Percentiles rank a stretch among this genome's conserved stretches.
Evolutionary conservation across 92 coral and sea anemone genomes (phyloP).

Genomic region (Umimayanthus chanpuru): DNA sequence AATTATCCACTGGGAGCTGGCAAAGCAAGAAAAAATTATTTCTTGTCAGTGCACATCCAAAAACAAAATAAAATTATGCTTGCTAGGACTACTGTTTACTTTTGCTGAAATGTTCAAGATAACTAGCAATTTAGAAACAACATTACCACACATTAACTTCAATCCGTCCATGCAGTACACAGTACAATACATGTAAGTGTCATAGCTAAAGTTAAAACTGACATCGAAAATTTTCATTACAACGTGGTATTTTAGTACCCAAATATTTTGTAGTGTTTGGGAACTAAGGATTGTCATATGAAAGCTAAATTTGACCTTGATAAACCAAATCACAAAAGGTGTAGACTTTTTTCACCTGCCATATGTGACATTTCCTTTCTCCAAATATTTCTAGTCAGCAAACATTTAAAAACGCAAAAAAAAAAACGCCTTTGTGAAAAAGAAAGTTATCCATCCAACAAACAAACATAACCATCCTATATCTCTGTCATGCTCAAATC

Average conservation of each 20-base stretch:
- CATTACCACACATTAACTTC: neutral
- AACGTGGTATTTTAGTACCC: neutral
- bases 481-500: too few relatives aligned
- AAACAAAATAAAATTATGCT: neutral
- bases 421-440: neutral
- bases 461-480: neutral
- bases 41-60: neutral
- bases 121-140: constrained; percentile 9
- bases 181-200: neutral
- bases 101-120: neutral
- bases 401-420: neutral
- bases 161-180: neutral
- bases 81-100: neutral
- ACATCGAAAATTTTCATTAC: neutral
- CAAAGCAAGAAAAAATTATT: neutral
- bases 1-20: neutral
- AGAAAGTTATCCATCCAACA: too few relatives aligned
- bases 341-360: neutral
- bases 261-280: too few relatives aligned
- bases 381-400: neutral
- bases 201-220: neutral
- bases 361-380: neutral
- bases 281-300: neutral
- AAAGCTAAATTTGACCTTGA: neutral
- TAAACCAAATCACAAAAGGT: neutral